Conservation (phyloP, 2,888 invertebrate species). For the Teleogryllus oceanicus region DNA sequence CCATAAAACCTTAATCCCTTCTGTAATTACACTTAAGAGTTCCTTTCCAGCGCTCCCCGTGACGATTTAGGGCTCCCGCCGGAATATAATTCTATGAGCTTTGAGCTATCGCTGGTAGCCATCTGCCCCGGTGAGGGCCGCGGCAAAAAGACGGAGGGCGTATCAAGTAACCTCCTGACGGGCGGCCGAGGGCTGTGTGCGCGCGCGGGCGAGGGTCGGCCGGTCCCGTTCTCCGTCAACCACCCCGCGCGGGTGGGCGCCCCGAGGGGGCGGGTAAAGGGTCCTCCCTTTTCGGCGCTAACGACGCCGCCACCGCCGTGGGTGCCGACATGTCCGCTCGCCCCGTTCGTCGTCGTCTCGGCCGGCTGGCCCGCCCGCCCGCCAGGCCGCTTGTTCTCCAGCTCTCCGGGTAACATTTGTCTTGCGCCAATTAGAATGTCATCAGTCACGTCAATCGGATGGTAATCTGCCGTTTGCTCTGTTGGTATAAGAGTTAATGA, state of each 20-base stretch:
- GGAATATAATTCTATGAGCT: slow-evolving; percentile 6
- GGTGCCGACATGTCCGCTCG: not conserved
- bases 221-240: not conserved
- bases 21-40: not conserved
- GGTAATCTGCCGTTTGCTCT: slow-evolving; percentile 18
- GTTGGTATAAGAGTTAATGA: slow-evolving; percentile 9
- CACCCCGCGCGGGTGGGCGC: not conserved
- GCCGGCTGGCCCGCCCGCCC: not conserved
- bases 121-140: not conserved
- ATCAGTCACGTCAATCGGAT: slow-evolving; percentile 18
- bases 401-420: not conserved
- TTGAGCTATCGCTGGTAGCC: not conserved
- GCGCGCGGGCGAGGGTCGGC: not conserved
- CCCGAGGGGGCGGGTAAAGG: not conserved
- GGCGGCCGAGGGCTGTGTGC: not conserved
- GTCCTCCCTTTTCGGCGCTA: not conserved
- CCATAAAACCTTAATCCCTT: not conserved
- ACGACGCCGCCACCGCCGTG: not conserved
- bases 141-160: not conserved
- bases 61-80: not conserved
- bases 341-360: not conserved
- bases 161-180: not conserved
- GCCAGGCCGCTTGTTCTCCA: not conserved
- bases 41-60: not conserved
- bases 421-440: slow-evolving; percentile 18